phyloP scores from a whole-genome alignment of 2,888 invertebrate species.

The Punctoribates punctum region DNA sequence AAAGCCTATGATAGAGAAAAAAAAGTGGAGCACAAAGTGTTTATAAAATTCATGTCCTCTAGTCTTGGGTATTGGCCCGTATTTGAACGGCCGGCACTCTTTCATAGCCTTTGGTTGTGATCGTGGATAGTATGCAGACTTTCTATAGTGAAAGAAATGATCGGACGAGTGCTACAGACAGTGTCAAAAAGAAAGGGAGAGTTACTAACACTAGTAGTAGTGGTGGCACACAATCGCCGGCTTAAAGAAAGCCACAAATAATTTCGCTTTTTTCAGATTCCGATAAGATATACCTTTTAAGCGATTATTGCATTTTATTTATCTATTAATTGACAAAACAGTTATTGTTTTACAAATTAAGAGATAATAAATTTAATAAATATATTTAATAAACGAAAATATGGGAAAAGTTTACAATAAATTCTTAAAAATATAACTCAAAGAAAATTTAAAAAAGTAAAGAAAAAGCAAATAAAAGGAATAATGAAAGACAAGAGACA shows the following conservation, averaged over 20 bases:
- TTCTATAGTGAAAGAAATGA: background rate
- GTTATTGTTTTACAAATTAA: background rate
- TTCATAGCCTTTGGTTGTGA: background rate
- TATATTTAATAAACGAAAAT: no score
- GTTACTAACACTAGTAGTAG: no score
- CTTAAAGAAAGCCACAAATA: background rate
- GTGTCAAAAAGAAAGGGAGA: background rate
- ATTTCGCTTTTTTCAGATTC: background rate
- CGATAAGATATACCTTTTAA: background rate
- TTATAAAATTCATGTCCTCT: background rate
- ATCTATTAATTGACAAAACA: background rate
- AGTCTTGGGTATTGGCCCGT: background rate
- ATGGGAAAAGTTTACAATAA: no score
- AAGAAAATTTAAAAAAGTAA: no score
- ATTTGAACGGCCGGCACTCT: background rate
- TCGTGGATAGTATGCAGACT: background rate
- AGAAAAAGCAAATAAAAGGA: no score
- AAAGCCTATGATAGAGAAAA: background rate
- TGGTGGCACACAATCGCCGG: background rate
- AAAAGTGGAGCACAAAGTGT: conserved; percentile 1
- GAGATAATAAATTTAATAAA: background rate
- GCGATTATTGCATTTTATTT: background rate
- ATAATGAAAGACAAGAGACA: background rate
- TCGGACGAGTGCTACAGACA: background rate
- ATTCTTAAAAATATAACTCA: no score